phyloP scores from a whole-genome alignment of 2,113 vertebrate genomes.

The Asarcornis scutulata region DNA sequence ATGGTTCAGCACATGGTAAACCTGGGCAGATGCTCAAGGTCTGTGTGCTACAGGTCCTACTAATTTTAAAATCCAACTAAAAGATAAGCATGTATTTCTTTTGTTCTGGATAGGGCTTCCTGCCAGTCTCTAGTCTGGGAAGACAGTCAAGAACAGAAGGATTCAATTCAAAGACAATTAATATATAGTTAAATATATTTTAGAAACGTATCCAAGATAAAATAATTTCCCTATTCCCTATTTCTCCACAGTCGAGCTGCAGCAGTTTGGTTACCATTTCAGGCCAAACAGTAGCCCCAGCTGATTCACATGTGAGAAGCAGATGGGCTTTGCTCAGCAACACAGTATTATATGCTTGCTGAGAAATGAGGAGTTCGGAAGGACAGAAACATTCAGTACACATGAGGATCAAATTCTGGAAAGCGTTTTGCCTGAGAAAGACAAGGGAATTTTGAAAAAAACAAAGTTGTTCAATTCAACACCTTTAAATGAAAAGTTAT shows the following conservation, averaged over 20 bases:
- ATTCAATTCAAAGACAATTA: constrained; percentile 31
- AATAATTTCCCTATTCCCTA: neutral
- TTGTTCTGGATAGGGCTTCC: neutral
- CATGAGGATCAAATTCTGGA: neutral
- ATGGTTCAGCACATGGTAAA: neutral
- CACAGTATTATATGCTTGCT: neutral
- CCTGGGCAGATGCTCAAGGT: neutral
- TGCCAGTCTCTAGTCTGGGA: constrained; percentile 16
- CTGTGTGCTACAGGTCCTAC: neutral
- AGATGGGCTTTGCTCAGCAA: neutral
- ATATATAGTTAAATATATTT: constrained; percentile 33
- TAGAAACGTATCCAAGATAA: neutral
- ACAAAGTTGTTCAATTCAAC: neutral
- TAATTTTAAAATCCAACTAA: neutral
- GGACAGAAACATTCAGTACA: neutral
- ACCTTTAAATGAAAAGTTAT: neutral
- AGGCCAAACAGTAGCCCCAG: constrained; percentile 24
- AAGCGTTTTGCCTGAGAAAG: neutral
- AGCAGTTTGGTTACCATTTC: neutral
- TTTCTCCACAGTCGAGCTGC: constrained; percentile 11
- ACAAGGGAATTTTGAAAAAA: neutral
- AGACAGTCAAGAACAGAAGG: constrained; percentile 40
- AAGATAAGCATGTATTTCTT: neutral
- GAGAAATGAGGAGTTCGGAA: constrained; percentile 4
- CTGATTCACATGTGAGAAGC: constrained; percentile 14